Base-by-base conservation (phyloP, 2,797 vertebrate species). In the Platyrinchus mystaceus region DNA sequence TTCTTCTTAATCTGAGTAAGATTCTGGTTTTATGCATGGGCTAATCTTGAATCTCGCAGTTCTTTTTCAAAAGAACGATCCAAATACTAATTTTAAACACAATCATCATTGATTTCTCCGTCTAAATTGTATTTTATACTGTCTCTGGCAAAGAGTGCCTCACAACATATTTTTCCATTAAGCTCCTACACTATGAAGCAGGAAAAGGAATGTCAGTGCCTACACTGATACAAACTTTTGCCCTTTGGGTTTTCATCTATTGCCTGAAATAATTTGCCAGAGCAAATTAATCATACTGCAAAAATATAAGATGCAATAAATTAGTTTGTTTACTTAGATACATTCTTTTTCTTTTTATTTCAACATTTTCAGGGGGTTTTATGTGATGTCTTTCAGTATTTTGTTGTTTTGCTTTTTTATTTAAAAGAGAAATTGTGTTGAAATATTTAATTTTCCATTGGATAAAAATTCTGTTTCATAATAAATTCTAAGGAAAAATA, bases 311-410 rank as follows among this genome's bases (percentile, higher is more conserved):
- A 50, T 15, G 2, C 6, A 53, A 8, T 37, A 30, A 47, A 49
- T 56, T 34, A 32, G 1, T 46, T 39, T 67, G 2, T 44, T 88
- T 68, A 50, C 6, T 68, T 79, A 23, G 2, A 60, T 5, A 27
- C 19, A 7, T 3, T 47, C 1, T 63, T 75, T 71, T 70, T 44
- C 4, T 10, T 67, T 55, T 28, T 32, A 41, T 50, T 84, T 79
- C 26, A 46, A 2, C 1, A 21, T 77, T 66, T 78, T 47, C 15
- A 37, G 0, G 0, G 0, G 0, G 7, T 26, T 71, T 62, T 86
- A 24, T 68, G 6, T 49, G 10, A 23, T 32, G 1, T 62, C 3
- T 60, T 78, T 74, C 6, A 43, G 6, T 26, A 49, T 64, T 63
- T 62, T 13, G 2, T 3, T 5, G 1, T 11, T 59, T 68, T 67